Evolutionary conservation across 2,888 invertebrate species (phyloP).

Genomic region (Anorthoa munda): DNA sequence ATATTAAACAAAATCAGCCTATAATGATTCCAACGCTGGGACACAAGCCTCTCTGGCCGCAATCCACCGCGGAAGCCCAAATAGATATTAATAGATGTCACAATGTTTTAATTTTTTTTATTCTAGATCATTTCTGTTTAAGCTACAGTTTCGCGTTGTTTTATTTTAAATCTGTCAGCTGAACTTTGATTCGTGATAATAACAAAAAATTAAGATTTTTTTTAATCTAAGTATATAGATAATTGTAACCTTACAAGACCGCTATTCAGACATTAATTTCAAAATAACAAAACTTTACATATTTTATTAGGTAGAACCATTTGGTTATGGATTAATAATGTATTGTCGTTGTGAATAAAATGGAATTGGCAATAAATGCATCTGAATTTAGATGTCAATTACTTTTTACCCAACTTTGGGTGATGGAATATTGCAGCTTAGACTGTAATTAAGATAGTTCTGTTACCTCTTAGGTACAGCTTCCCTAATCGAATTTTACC

Average conservation of each 20-base stretch:
- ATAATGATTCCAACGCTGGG: too few relatives aligned
- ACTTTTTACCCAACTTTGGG: neutral
- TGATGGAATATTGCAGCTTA: neutral
- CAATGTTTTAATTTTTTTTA: too few relatives aligned
- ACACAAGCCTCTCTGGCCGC: too few relatives aligned
- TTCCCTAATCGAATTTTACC: neutral
- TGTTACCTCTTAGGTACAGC: neutral
- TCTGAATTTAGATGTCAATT: constrained; percentile 14
- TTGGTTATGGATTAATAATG: neutral
- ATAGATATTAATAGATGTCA: too few relatives aligned
- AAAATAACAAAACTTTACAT: constrained; percentile 4
- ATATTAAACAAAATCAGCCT: neutral
- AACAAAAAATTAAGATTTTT: neutral
- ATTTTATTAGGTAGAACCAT: neutral
- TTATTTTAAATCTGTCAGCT: neutral
- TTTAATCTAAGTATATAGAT: neutral
- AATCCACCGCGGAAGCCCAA: too few relatives aligned
- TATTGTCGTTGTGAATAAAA: neutral
- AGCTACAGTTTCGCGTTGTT: neutral
- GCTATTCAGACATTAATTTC: constrained; percentile 6
- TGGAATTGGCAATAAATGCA: constrained; percentile 25
- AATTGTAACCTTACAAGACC: neutral
- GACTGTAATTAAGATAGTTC: neutral
- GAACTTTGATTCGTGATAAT: neutral
- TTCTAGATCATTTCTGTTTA: too few relatives aligned